phyloP scores from a whole-genome alignment of 2,888 invertebrate genomes.

The Tineola bisselliella region DNA sequence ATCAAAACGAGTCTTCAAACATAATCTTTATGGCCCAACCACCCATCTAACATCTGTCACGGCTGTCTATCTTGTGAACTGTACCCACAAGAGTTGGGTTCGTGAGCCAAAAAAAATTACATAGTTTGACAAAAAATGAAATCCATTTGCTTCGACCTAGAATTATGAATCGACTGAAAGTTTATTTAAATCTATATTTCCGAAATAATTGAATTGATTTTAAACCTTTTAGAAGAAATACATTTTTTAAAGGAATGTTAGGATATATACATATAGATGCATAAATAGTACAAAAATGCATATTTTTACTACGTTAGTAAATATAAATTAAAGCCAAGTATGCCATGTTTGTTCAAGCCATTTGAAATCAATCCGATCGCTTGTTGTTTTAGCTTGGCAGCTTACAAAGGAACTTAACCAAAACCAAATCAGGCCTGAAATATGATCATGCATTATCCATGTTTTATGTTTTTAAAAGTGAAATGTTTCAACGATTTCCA shows the following conservation, averaged over 20 bases:
- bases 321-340: neutral
- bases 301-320: neutral
- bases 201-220: no score
- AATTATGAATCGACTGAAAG: neutral
- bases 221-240: no score
- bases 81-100: neutral
- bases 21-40: neutral
- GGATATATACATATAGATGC: no score
- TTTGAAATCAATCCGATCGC: constrained; percentile 16
- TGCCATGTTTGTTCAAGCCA: neutral
- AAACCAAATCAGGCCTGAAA: constrained; percentile 39
- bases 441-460: constrained; percentile 28
- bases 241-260: no score
- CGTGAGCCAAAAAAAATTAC: neutral
- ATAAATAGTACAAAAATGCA: no score
- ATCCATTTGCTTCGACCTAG: neutral
- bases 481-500: constrained; percentile 12
- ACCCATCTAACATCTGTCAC: neutral
- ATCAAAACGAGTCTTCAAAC: neutral
- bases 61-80: neutral
- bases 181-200: neutral
- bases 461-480: neutral
- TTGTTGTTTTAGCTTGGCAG: constrained; percentile 29
- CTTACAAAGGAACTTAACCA: constrained; percentile 36
- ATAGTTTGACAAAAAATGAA: neutral